Conservation (phyloP, 1,140 invertebrate species). For the Drosophila equinoxialis region DNA sequence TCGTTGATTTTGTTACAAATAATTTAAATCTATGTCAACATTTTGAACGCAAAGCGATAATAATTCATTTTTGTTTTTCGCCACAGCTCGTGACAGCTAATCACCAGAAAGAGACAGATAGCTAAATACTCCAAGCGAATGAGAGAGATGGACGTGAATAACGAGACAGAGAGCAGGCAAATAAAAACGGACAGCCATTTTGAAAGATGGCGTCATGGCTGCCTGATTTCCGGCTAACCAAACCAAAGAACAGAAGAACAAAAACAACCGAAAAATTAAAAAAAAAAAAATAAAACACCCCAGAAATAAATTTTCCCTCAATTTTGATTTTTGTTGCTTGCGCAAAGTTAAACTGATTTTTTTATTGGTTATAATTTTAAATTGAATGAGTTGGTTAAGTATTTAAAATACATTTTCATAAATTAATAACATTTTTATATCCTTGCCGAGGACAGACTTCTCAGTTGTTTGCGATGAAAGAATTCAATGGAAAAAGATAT, state of each 20-base stretch:
- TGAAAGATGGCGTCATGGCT: conserved; percentile 74
- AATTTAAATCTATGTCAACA: conserved; percentile 80
- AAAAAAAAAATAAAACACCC: background rate
- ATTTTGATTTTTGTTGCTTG: background rate
- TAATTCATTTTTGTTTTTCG: conserved; percentile 76
- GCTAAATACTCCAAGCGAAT: background rate
- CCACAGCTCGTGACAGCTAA: conserved; percentile 73
- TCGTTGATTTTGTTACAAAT: conserved; percentile 77
- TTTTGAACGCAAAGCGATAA: conserved; percentile 67
- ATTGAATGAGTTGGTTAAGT: conserved; percentile 18
- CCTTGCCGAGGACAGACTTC: background rate
- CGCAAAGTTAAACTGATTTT: conserved; percentile 11
- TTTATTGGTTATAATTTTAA: conserved; percentile 27
- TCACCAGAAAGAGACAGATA: conserved; percentile 54
- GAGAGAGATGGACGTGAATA: conserved; percentile 17
- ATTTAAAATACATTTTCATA: background rate
- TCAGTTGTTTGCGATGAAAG: too few species aligned
- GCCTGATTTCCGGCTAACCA: conserved; percentile 58
- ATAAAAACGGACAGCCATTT: conserved; percentile 52
- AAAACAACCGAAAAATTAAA: conserved; percentile 16
- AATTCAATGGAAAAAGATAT: too few species aligned
- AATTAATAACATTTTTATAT: background rate
- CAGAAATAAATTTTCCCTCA: background rate
- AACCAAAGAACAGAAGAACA: conserved; percentile 42
- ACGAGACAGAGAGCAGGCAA: conserved; percentile 27